Evolutionary conservation across 1,140 invertebrate genomes (phyloP), one percentile per base, ranked within the genome.

Genomic region (Artemia franciscana): DNA sequence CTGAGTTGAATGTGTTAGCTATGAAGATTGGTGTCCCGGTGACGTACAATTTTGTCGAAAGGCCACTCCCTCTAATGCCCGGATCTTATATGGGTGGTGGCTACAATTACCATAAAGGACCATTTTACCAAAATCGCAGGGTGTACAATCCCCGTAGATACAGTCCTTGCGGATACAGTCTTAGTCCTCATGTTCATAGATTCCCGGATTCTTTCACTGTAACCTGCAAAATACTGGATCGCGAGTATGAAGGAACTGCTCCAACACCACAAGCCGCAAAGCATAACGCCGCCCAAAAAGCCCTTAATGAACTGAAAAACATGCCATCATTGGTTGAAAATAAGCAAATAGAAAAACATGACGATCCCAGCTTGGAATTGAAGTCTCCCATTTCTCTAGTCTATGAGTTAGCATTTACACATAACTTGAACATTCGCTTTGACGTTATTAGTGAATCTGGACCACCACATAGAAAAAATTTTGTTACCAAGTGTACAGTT

Each of bases 361-460:
- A 51, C 12, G 39, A 51, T 3, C 39, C 39, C 12, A 51, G 39
- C 39, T 18, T 51, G 39, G 39, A 51, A 18, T 18, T 51, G 24
- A 98, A 98, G 71, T 96, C 91, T 9, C 91, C 93, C 0, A 93
- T 98, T 63, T 96, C 91, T 9, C 75, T 94, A 65, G 91, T 98
- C 3, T 90, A 98, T 70, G 95, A 98, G 75, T 84, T 91, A 61
- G 93, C 91, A 12, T 76, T 97, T 2, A 92, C 92, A 71, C 77
- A 90, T 23, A 88, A 86, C 67, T 76, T 96, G 62, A 81, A 82
- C n/a, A 91, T 97, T 3, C 79, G 78, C 62, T 98, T 98, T 77
- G 90, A 95, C 69, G 88, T 96, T 1, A 79, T 75, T 5, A 69
- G 71, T 5, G 94, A 98, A 74, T 86, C 84, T 64, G 94, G 95